A percentile compares a stretch with the other conserved stretches of the same genome.
phyloP scores from a whole-genome alignment of 1,140 invertebrate species.

The Onthophagus taurus region DNA sequence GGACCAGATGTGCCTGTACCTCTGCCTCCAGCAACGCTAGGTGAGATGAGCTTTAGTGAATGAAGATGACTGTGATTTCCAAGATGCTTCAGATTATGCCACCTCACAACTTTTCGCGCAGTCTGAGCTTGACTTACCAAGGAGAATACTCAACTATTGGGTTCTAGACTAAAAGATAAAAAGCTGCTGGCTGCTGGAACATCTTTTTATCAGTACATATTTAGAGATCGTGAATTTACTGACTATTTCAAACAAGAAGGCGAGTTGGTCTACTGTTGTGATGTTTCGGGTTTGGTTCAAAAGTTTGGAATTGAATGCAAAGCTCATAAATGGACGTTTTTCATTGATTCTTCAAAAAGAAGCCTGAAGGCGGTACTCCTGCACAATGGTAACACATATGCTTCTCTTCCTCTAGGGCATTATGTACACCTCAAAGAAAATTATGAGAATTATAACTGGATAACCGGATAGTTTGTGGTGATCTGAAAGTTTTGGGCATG shows the following conservation, averaged over 20 bases:
- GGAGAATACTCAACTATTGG: too few relatives aligned
- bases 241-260: neutral
- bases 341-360: neutral
- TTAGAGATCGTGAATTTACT: slow-evolving; percentile 1
- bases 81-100: neutral
- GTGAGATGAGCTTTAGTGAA: too few relatives aligned
- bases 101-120: neutral
- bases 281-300: neutral
- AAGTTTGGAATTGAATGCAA: neutral
- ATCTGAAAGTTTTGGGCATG: too few relatives aligned
- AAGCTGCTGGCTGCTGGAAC: slow-evolving; percentile 1
- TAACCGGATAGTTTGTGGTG: too few relatives aligned
- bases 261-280: neutral
- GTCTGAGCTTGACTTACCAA: too few relatives aligned
- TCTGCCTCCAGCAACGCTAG: too few relatives aligned
- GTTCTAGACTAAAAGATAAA: too few relatives aligned
- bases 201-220: neutral
- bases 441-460: too few relatives aligned
- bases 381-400: neutral
- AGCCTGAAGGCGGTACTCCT: neutral
- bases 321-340: neutral
- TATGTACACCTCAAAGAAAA: too few relatives aligned
- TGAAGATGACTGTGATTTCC: too few relatives aligned
- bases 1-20: neutral
- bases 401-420: too few relatives aligned